Percentiles rank a stretch among this genome's conserved stretches.
These are phyloP conservation scores for Agrotis puta DNA, from an alignment of 2,888 invertebrate species.

Conservation along the genomic window DNA sequence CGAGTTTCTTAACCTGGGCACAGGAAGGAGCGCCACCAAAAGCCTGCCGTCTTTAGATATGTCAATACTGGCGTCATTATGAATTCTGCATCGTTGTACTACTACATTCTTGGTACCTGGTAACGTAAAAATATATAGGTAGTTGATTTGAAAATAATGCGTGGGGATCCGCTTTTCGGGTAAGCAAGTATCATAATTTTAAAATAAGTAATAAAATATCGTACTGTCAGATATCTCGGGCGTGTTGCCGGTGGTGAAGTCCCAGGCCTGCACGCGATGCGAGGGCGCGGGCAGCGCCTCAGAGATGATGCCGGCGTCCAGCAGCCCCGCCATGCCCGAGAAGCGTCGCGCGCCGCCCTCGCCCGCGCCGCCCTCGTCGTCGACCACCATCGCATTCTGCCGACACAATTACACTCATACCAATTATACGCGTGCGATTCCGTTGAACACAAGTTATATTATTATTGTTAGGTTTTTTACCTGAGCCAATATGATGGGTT, in stretches of 20 bases:
- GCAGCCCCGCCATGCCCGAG: conserved; percentile 83
- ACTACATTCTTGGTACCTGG: conserved; percentile 94
- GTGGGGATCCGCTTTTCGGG: not conserved
- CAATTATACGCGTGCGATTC: not conserved
- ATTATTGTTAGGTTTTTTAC: conserved; percentile 66
- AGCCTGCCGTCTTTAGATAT: conserved; percentile 95
- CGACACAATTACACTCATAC: not conserved
- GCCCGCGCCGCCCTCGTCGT: conserved; percentile 77
- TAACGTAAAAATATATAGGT: conserved; percentile 42
- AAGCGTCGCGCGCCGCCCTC: conserved; percentile 74
- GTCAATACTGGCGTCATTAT: conserved; percentile 96
- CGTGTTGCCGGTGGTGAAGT: conserved; percentile 93
- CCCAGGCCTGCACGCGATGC: conserved; percentile 96
- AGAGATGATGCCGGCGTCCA: conserved; percentile 86
- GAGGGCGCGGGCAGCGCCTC: conserved; percentile 92
- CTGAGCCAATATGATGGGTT: conserved; percentile 89
- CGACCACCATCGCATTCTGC: conserved; percentile 88
- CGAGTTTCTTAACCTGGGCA: conserved; percentile 92
- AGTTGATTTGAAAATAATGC: not conserved
- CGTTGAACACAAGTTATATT: not conserved
- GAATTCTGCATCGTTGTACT: conserved; percentile 95
- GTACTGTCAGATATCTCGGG: conserved; percentile 94
- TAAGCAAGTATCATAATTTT: not conserved
- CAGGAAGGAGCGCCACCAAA: conserved; percentile 94
- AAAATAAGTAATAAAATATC: conserved; percentile 59